Conservation (phyloP, 53 echinoderm and acorn worm species). For the Luidia sarsii region DNA sequence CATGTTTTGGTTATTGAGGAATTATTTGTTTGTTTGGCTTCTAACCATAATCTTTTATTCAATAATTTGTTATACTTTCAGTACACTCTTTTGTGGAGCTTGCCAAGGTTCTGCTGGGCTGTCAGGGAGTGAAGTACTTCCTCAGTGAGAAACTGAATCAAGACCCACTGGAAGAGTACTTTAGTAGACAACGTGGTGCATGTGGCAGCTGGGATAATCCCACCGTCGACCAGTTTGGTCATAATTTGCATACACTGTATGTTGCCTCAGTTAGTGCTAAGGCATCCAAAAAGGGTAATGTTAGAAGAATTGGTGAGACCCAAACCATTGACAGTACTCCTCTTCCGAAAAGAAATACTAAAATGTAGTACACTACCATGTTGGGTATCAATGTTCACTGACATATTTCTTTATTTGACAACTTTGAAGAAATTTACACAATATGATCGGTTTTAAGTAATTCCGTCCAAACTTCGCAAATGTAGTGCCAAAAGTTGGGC, state of each 20-base stretch:
- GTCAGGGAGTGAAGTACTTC: slow-evolving; percentile 20
- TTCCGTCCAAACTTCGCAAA: too few relatives aligned
- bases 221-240: slow-evolving; percentile 4
- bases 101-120: not conserved
- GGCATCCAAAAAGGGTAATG: not conserved
- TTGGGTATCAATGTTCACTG: not conserved
- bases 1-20: too few relatives aligned
- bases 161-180: slow-evolving; percentile 53
- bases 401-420: not conserved
- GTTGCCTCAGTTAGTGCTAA: not conserved
- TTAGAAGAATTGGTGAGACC: not conserved
- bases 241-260: not conserved
- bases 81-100: not conserved
- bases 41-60: not conserved
- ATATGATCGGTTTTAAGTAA: too few relatives aligned
- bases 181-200: slow-evolving; percentile 32
- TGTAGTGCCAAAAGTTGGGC: too few relatives aligned
- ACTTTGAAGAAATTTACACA: not conserved
- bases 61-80: not conserved
- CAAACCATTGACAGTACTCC: not conserved
- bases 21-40: not conserved
- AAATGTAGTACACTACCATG: not conserved
- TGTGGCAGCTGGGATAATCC: slow-evolving; percentile 10
- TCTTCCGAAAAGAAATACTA: slow-evolving; percentile 1
- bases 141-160: slow-evolving; percentile 43